Percentiles rank a stretch among this genome's conserved stretches.
phyloP scores from a whole-genome alignment of 2,888 invertebrate genomes.

The Drosophila niveifrons region DNA sequence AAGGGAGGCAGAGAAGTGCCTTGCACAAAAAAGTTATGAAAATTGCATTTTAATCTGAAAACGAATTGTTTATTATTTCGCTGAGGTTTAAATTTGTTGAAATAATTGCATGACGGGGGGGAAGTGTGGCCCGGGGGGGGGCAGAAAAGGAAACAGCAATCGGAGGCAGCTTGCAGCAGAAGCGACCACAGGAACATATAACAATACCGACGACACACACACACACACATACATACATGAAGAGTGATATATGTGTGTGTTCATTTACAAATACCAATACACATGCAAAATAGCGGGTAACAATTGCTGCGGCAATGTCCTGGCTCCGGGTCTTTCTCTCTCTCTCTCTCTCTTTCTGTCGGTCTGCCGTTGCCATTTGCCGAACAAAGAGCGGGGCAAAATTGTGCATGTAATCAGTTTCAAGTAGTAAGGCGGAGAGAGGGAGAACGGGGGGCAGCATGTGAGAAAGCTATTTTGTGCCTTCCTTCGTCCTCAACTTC shows the following conservation, averaged over 20 bases:
- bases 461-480: slow-evolving; percentile 66
- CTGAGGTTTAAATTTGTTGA: slow-evolving; percentile 81
- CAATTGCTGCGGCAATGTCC: slow-evolving; percentile 65
- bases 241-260: not conserved
- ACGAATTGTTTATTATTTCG: slow-evolving; percentile 80
- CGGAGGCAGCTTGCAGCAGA: slow-evolving; percentile 57
- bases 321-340: slow-evolving; percentile 13
- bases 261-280: slow-evolving; percentile 33
- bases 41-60: slow-evolving; percentile 81
- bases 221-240: not conserved
- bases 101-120: slow-evolving; percentile 68
- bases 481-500: not conserved
- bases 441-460: slow-evolving; percentile 17
- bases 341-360: not conserved
- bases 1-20: slow-evolving; percentile 29
- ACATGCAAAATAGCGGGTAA: slow-evolving; percentile 50
- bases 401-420: slow-evolving; percentile 80
- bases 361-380: slow-evolving; percentile 30
- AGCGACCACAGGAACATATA: slow-evolving; percentile 65
- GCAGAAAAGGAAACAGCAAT: slow-evolving; percentile 62
- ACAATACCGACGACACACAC: slow-evolving; percentile 28
- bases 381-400: slow-evolving; percentile 75
- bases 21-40: slow-evolving; percentile 69
- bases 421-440: slow-evolving; percentile 47
- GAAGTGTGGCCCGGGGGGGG: slow-evolving; percentile 13